Percentiles rank a stretch among this genome's conserved stretches.
These are phyloP conservation scores for Microcebus murinus DNA, from an alignment of 2,113 vertebrate genomes.

Conservation along the genomic window DNA sequence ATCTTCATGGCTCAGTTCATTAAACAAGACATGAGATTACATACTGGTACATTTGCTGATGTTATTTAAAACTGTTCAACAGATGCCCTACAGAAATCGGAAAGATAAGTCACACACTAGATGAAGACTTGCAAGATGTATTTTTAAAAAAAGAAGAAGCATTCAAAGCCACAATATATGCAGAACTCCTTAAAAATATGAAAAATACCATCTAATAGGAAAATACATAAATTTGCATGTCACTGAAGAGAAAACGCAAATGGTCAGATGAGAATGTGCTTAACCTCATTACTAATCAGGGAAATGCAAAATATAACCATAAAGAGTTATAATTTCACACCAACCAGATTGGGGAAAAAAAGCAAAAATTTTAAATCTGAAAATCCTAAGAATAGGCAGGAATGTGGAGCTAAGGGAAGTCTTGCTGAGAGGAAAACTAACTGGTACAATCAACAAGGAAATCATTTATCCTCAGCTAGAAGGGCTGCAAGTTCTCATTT, in stretches of 20 bases:
- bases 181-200: background rate
- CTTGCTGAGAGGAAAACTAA: background rate
- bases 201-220: background rate
- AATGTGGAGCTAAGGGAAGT: background rate
- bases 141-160: background rate
- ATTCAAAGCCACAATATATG: background rate
- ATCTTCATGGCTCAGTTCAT: background rate
- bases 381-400: background rate
- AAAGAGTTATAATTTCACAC: background rate
- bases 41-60: background rate
- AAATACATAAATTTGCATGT: background rate
- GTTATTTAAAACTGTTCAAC: background rate
- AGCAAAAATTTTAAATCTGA: background rate
- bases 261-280: background rate
- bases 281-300: background rate
- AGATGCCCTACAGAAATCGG: background rate
- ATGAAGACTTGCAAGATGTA: background rate
- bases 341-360: background rate
- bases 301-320: background rate
- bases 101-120: background rate
- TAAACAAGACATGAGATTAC: background rate
- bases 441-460: background rate
- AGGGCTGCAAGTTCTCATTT: background rate
- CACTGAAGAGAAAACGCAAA: background rate
- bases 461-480: background rate